Evolutionary conservation across 1,140 invertebrate genomes (phyloP), one percentile per base, ranked within the genome.

Genomic region (Drosophila oshimai): DNA sequence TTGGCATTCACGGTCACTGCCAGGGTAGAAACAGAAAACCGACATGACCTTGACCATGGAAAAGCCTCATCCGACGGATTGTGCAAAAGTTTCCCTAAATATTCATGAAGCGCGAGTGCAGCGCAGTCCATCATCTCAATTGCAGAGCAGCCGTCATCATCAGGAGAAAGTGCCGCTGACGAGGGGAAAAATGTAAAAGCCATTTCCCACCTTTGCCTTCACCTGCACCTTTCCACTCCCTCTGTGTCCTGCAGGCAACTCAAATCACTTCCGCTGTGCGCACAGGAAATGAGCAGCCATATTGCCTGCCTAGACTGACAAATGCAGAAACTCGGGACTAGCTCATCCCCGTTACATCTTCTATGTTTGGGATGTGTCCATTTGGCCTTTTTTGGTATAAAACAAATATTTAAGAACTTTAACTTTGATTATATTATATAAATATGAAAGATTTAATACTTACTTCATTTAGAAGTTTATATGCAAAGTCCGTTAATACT

Each of bases 211-310:
- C 13, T 22, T 15, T 18, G 12, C 5, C 10, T 12, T 20, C 17
- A n/a, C n/a, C n/a, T n/a, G n/a, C n/a, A n/a, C 22, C 28, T 4
- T 26, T 3, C 12, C 36, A 33, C n/a, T 33, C 22, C 55, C 24
- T 29, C 45, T 42, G 29, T 26, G 37, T 50, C 47, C 54, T 53
- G 49, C 54, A 51, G 71, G 68, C 74, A 55, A 53, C 46, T 62
- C 51, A 79, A 79, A 79, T 79, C 76, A 74, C 57, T 79, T 79
- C 76, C 69, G 76, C 62, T 54, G 51, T 64, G 69, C 54, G 69
- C 55, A 62, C 74, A 68, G 75, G 75, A 78, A 78, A 78, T 79
- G 46, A 78, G 75, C 75, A 78, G 47, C 69, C 75, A 79, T 78
- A 78, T 78, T 78, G 76, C 55, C 68, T 57, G 69, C 45, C 62